Conservation (phyloP, 2,113 vertebrate genomes). For the Chroicocephalus ridibundus region DNA sequence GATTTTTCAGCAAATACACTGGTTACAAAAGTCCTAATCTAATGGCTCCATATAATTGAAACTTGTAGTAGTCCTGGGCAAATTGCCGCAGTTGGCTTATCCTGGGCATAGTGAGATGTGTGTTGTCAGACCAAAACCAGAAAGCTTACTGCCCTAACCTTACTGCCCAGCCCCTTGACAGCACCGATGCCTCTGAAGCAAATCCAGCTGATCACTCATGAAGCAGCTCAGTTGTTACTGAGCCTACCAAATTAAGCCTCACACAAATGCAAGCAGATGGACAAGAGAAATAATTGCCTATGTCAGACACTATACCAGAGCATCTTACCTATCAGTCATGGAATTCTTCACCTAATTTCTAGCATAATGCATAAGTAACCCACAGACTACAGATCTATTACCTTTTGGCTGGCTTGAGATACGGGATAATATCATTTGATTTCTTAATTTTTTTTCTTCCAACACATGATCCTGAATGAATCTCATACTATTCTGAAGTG, state of each 20-base stretch:
- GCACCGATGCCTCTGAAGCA: neutral
- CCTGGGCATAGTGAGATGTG: neutral
- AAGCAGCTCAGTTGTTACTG: neutral
- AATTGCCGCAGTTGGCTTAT: neutral
- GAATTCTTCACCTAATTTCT: neutral
- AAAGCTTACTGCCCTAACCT: neutral
- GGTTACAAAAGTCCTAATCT: neutral
- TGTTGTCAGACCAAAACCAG: neutral
- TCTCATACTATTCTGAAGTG: neutral
- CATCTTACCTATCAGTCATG: neutral
- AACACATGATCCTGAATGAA: fast-evolving
- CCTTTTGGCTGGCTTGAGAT: neutral
- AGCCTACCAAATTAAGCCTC: neutral
- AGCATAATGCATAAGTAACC: neutral
- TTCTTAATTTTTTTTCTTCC: neutral
- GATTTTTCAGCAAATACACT: neutral
- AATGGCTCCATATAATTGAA: neutral
- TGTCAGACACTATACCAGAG: neutral
- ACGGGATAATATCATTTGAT: neutral
- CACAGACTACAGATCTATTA: neutral
- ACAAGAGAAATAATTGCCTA: neutral
- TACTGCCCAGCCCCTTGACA: neutral
- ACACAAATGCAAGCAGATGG: neutral
- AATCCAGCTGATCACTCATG: neutral
- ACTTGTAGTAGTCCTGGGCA: neutral